Conservation (phyloP, 1,140 invertebrate species). For the Ctenoplectra terminalis region DNA sequence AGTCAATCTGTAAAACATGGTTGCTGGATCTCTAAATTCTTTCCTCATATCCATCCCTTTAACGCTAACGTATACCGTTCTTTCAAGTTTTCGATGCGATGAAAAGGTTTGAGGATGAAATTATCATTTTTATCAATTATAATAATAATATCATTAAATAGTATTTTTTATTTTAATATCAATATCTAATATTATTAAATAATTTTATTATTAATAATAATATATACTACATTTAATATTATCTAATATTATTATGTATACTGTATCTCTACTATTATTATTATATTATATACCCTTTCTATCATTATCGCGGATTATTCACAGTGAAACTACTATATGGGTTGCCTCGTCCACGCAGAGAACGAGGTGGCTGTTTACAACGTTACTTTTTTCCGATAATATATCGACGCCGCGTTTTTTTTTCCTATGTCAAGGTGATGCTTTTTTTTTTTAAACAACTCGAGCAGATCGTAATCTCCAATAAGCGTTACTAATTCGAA, state of each 20-base stretch:
- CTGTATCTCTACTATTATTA: too few species aligned
- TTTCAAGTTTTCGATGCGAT: not conserved
- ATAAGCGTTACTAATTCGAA: constrained; percentile 5
- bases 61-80: too few species aligned
- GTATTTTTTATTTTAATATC: too few species aligned
- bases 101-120: not conserved
- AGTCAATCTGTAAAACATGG: not conserved
- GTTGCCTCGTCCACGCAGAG: not conserved
- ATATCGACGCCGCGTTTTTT: too few species aligned
- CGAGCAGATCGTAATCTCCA: constrained; percentile 15
- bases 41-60: not conserved
- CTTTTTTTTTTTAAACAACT: constrained; percentile 30
- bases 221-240: too few species aligned
- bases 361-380: constrained; percentile 5
- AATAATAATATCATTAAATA: too few species aligned
- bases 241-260: too few species aligned
- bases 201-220: too few species aligned
- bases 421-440: constrained; percentile 26
- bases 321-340: constrained; percentile 17
- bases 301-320: constrained; percentile 20
- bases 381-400: constrained; percentile 6
- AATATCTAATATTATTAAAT: too few species aligned
- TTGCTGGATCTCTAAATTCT: not conserved
- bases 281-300: not conserved
- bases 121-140: too few species aligned